Percentiles rank a stretch among this genome's conserved stretches.
Conservation (phyloP, 2,888 invertebrate species). For the Calliphora vomitoria region DNA sequence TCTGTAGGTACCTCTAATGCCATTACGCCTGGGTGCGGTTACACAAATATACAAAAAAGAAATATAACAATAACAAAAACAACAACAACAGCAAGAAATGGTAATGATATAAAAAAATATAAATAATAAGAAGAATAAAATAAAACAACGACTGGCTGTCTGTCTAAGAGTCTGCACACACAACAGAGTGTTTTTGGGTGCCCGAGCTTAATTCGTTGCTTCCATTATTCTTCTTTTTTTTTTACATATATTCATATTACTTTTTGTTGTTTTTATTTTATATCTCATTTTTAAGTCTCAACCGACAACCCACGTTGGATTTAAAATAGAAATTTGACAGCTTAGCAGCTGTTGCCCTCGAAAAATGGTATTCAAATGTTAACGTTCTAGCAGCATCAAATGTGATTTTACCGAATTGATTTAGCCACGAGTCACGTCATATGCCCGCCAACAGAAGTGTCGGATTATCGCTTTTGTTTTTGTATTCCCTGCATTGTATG, state of each 20-base stretch:
- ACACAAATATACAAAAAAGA: slow-evolving; percentile 33
- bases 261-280: slow-evolving; percentile 54
- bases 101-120: slow-evolving; percentile 5
- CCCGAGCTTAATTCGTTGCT: slow-evolving; percentile 56
- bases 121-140: slow-evolving; percentile 38
- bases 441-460: slow-evolving; percentile 74
- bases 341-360: slow-evolving; percentile 73
- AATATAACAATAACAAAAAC: slow-evolving; percentile 29
- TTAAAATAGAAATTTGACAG: slow-evolving; percentile 74
- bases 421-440: slow-evolving; percentile 70
- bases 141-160: slow-evolving; percentile 27
- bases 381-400: slow-evolving; percentile 60
- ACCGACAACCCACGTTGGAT: slow-evolving; percentile 70
- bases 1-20: slow-evolving; percentile 49
- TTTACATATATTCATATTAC: slow-evolving; percentile 12
- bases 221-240: slow-evolving; percentile 57
- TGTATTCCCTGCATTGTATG: slow-evolving; percentile 35
- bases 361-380: slow-evolving; percentile 67
- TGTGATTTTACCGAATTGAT: slow-evolving; percentile 64
- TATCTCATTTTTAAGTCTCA: slow-evolving; percentile 63
- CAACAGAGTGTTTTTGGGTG: slow-evolving; percentile 42
- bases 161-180: slow-evolving; percentile 30
- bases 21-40: slow-evolving; percentile 64
- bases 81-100: slow-evolving; percentile 17
- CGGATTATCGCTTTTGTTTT: slow-evolving; percentile 73